Conservation (phyloP, 2,797 vertebrate species). For the Halcyon chelicuti region DNA sequence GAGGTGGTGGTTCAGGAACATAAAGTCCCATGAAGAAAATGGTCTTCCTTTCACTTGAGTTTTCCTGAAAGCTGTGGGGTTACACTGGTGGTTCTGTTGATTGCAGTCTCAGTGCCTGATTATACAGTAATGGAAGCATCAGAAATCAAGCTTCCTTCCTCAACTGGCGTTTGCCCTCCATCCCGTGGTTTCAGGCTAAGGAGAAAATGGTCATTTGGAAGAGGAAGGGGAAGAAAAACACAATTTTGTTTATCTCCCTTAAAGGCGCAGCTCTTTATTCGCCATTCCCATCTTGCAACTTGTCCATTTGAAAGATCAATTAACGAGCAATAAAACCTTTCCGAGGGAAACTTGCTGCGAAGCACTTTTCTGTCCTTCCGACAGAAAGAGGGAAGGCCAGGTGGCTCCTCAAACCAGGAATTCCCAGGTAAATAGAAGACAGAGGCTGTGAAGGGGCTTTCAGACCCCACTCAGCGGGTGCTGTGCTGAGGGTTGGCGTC, state of each 20-base stretch:
- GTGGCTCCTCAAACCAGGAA: neutral
- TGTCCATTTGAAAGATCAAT: constrained; percentile 32
- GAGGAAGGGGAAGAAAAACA: neutral
- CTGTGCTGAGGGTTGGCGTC: neutral
- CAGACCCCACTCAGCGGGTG: accelerated
- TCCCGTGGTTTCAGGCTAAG: constrained; percentile 56
- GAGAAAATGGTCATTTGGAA: constrained; percentile 71
- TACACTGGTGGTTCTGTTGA: constrained; percentile 46
- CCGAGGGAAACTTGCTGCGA: neutral
- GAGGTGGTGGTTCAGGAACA: constrained; percentile 37
- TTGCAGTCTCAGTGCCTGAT: constrained; percentile 60
- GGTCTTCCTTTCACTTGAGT: constrained; percentile 57
- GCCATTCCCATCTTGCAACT: neutral
- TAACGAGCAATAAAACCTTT: neutral
- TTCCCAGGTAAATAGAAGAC: neutral
- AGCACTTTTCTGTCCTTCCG: neutral
- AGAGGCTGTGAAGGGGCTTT: neutral
- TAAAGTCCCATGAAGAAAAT: constrained; percentile 59
- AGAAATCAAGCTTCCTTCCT: constrained; percentile 65
- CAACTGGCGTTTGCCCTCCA: constrained; percentile 69
- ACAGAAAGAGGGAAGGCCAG: neutral
- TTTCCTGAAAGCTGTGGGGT: constrained; percentile 60
- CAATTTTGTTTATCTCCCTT: constrained; percentile 26
- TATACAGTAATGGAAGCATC: constrained; percentile 72
- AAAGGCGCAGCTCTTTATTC: neutral